Base-by-base conservation (phyloP, 2,113 vertebrate species). In the Rhynchomys soricoides region DNA sequence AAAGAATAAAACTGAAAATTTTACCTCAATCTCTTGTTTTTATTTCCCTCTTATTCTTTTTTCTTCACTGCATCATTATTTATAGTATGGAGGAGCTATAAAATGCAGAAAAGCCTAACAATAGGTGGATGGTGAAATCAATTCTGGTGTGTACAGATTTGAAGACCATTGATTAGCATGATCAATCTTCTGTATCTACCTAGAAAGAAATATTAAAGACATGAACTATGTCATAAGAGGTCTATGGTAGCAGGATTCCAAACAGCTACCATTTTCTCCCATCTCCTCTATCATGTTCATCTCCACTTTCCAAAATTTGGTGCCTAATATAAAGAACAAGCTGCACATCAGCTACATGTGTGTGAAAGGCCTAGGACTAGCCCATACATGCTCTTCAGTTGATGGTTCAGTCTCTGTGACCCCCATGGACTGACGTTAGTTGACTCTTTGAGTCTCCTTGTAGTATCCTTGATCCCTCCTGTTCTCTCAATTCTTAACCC, bases 1-100 rank as follows among this genome's bases (percentile, higher is more conserved):
- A 10, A 37, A 68, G 78, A 31, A 83, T 64, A n/a, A 73, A 40
- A 83, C 52, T 66, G 15, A 29, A 96, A 93, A 9, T 83, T 24
- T 95, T 86, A 90, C 24, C 12, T 52, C 22, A 5, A 79, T 87
- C n/a, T 75, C 6, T 34, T 78, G 1, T 10, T 81, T 57, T 7
- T 94, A 95, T 89, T 91, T 13, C 15, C 55, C 71, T 10, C 29
- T 48, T 96, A 77, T 15, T 73, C 9, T 73, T 79, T 7, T 12
- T 31, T 66, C 64, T 90, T 96, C 95, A 93, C 21, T 16, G 45
- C n/a, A 74, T 79, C 82, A 79, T 97, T 97, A 95, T 96, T 96
- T 98, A 97, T 95, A 87, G 92, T n/a, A 15, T 0, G 31, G 21
- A 96, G 40, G 94, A 93, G 82, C 21, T 34, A 59, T 88, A 92